Evolutionary conservation across 1,140 invertebrate species (phyloP).

Genomic region (Centruroides sculpturatus): DNA sequence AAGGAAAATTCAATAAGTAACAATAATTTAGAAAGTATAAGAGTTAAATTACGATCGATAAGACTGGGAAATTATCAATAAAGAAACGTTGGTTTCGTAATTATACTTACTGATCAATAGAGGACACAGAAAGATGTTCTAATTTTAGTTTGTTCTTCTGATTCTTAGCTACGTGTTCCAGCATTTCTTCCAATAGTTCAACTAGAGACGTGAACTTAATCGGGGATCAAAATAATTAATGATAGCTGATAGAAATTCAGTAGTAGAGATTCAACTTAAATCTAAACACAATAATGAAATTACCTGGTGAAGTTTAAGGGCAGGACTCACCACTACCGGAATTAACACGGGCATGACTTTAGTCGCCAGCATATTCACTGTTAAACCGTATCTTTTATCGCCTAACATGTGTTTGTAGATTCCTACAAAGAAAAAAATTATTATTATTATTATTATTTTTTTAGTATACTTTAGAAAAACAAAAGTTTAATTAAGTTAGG

Average conservation of each 20-base stretch:
- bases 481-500: too few relatives aligned
- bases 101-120: slow-evolving; percentile 18
- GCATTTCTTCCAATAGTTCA: slow-evolving; percentile 21
- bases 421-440: slow-evolving; percentile 39
- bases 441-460: too few relatives aligned
- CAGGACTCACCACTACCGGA: slow-evolving; percentile 81
- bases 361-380: slow-evolving; percentile 81
- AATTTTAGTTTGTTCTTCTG: slow-evolving; percentile 23
- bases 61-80: too few relatives aligned
- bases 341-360: slow-evolving; percentile 81
- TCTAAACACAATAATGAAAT: not conserved
- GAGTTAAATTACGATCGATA: too few relatives aligned
- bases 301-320: slow-evolving; percentile 69
- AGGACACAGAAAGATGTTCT: slow-evolving; percentile 20
- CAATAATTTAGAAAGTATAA: too few relatives aligned
- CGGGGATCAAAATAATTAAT: not conserved
- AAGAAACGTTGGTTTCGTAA: not conserved
- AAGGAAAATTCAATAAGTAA: too few relatives aligned
- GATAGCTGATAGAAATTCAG: too few relatives aligned
- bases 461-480: too few relatives aligned
- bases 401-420: slow-evolving; percentile 82
- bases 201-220: slow-evolving; percentile 20
- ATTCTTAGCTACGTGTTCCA: slow-evolving; percentile 20
- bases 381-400: slow-evolving; percentile 82
- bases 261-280: not conserved